phyloP scores from a whole-genome alignment of 2,888 invertebrate genomes.

The Pseudococcus longispinus region DNA sequence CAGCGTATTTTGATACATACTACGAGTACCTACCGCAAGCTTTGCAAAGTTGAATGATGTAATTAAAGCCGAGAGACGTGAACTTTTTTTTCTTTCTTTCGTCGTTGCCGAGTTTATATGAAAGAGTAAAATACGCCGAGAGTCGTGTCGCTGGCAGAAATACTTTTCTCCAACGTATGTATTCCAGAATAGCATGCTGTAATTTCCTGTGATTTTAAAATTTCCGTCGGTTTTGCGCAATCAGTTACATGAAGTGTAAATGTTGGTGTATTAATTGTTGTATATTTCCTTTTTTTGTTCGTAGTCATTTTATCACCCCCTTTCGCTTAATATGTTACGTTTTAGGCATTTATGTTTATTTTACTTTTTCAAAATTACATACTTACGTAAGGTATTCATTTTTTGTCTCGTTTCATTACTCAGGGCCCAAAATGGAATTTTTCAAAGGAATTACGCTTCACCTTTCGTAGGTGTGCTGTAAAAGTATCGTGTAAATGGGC shows the following conservation, averaged over 20 bases:
- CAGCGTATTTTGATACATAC: not conserved
- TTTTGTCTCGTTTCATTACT: not conserved
- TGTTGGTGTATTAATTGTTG: not conserved
- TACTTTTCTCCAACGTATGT: not conserved
- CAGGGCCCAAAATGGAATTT: constrained; percentile 2
- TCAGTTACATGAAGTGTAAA: constrained; percentile 20
- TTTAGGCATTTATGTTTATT: not conserved
- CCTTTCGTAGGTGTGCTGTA: not conserved
- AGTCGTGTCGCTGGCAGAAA: not conserved
- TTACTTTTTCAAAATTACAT: constrained; percentile 6
- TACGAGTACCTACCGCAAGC: not conserved
- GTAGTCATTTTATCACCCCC: not conserved
- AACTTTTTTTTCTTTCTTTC: not conserved
- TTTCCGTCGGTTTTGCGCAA: constrained; percentile 30
- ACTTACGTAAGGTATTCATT: not conserved
- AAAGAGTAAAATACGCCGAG: not conserved
- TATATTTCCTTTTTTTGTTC: not conserved
- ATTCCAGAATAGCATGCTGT: not conserved
- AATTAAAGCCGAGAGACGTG: not conserved
- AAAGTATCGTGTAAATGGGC: constrained; percentile 11
- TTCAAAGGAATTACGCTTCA: not conserved
- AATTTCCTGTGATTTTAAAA: constrained; percentile 12
- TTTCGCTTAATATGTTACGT: not conserved
- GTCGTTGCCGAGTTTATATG: not conserved
- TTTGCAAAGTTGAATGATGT: not conserved